Conservation (phyloP, 2,113 vertebrate genomes). For the Clarias magur region DNA sequence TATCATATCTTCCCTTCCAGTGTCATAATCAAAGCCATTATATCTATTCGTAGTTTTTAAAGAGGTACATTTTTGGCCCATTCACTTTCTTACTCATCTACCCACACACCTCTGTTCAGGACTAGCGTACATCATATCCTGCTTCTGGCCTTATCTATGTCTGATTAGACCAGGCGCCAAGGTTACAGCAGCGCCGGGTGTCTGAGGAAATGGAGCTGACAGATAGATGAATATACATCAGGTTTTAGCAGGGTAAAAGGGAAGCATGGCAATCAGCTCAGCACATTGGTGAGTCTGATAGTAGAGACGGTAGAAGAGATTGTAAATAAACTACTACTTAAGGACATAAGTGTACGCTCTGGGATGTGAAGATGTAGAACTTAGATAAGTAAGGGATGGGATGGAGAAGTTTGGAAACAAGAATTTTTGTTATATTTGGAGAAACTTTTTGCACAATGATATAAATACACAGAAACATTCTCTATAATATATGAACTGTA, state of each 20-base stretch:
- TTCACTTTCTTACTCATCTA: neutral
- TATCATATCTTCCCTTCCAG: neutral
- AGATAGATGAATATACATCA: neutral
- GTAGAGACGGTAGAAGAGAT: neutral
- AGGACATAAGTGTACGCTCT: neutral
- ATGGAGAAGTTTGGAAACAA: neutral
- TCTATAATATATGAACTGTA: neutral
- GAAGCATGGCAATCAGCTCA: neutral
- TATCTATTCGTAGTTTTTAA: neutral
- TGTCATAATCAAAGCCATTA: neutral
- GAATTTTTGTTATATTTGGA: neutral
- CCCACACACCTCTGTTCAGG: neutral
- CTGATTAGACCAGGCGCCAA: neutral
- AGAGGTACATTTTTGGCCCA: neutral
- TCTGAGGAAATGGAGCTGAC: conserved; percentile 6
- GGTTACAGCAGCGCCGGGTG: neutral
- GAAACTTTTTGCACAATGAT: neutral
- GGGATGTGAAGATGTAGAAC: neutral
- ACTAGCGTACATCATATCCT: neutral
- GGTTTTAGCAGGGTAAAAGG: neutral
- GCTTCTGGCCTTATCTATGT: conserved; percentile 17
- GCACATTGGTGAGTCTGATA: neutral
- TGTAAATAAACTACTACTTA: neutral
- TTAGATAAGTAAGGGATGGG: neutral
- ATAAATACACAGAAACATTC: neutral